phyloP scores from a whole-genome alignment of 1,140 invertebrate genomes.

The Bombus terrestris region DNA sequence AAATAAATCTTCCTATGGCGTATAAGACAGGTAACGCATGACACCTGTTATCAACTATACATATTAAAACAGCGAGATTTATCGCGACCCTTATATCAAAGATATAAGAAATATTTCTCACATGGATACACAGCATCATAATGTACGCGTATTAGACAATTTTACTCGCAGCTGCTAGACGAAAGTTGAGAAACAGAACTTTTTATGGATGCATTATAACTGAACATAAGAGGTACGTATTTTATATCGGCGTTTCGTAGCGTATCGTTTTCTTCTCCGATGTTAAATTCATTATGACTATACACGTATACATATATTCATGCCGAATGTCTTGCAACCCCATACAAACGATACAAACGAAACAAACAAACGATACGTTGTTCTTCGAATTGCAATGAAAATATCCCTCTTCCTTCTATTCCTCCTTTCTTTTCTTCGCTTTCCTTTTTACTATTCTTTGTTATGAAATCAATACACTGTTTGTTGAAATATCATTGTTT shows the following conservation, averaged over 20 bases:
- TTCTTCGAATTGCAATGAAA: not conserved
- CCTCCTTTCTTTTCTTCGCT: not conserved
- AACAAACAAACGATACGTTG: not conserved
- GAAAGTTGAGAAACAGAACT: not conserved
- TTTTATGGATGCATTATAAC: not conserved
- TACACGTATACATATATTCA: too few species aligned
- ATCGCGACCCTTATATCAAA: not conserved
- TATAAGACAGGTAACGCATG: not conserved
- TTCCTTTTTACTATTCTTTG: not conserved
- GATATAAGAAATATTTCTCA: not conserved
- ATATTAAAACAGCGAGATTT: conserved; percentile 31
- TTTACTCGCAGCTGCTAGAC: not conserved
- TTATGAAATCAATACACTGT: not conserved
- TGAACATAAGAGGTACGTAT: conserved; percentile 2
- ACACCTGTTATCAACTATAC: conserved; percentile 33
- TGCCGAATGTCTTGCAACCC: too few species aligned
- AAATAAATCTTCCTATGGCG: conserved; percentile 43
- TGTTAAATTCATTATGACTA: not conserved
- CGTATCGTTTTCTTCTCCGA: not conserved
- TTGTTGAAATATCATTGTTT: too few species aligned
- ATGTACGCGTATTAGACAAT: conserved; percentile 32
- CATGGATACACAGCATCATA: too few species aligned
- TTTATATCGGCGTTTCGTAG: not conserved
- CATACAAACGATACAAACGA: too few species aligned
- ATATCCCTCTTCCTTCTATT: not conserved